phyloP scores from a whole-genome alignment of 1,140 invertebrate species.

The Penaeus japonicus region DNA sequence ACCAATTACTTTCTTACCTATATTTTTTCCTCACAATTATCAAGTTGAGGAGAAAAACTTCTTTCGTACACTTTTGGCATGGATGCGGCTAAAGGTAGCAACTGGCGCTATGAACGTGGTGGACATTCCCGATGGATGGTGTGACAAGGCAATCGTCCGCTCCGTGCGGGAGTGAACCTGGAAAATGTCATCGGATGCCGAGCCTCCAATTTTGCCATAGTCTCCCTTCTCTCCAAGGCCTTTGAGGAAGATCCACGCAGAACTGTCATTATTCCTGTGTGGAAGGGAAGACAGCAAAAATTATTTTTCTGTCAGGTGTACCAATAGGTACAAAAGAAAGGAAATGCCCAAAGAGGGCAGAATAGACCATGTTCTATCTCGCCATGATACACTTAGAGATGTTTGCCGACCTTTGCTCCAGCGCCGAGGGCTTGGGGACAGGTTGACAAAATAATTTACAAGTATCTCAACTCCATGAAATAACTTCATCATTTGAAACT shows the following conservation, averaged over 20 bases:
- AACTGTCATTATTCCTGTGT: slow-evolving; percentile 29
- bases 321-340: no score
- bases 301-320: no score
- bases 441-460: no score
- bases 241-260: slow-evolving; percentile 26
- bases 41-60: not conserved
- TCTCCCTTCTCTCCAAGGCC: not conserved
- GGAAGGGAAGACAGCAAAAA: not conserved
- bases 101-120: slow-evolving; percentile 35
- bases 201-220: slow-evolving; percentile 31
- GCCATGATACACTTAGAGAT: no score
- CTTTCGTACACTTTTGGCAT: slow-evolving; percentile 37
- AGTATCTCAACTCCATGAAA: no score
- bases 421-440: no score
- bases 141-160: slow-evolving; percentile 14
- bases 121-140: slow-evolving; percentile 16
- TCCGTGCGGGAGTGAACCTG: slow-evolving; percentile 27
- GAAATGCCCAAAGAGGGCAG: no score
- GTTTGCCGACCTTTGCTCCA: no score
- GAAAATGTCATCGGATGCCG: not conserved
- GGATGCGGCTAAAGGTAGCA: slow-evolving; percentile 18
- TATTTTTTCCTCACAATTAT: not conserved
- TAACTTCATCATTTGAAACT: no score
- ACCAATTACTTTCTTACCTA: not conserved
- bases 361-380: no score